Evolutionary conservation across 2,113 vertebrate genomes (phyloP).

Genomic region (Crypturellus undulatus): DNA sequence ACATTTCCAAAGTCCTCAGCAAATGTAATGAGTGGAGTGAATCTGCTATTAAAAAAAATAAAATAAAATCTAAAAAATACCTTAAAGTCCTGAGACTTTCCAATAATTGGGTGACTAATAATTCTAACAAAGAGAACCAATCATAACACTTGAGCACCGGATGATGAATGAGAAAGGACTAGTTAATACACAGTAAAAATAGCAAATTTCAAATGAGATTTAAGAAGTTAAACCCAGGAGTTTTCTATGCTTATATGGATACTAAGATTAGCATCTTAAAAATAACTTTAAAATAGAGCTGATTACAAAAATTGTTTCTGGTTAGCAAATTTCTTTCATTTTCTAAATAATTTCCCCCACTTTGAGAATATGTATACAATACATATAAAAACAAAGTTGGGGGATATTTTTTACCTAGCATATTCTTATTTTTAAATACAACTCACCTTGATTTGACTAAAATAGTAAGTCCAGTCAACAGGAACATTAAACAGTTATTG

Average conservation of each 20-base stretch:
- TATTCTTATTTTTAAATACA: not conserved
- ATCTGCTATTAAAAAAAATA: not conserved
- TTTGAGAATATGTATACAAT: not conserved
- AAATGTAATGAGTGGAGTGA: conserved; percentile 41
- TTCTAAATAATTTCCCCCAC: not conserved
- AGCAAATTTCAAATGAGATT: not conserved
- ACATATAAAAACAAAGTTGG: not conserved
- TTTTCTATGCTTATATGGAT: not conserved
- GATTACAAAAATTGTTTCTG: not conserved
- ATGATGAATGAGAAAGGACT: not conserved
- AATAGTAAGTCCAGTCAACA: not conserved
- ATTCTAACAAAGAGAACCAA: not conserved
- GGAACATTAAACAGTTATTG: not conserved
- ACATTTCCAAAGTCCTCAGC: not conserved
- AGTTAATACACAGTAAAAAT: not conserved
- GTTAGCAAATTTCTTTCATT: not conserved
- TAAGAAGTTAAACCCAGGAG: not conserved
- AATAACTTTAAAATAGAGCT: not conserved
- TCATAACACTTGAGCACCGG: fast-evolving
- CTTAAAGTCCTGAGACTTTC: not conserved
- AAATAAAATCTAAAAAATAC: no score
- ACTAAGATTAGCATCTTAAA: not conserved
- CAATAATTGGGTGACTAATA: not conserved
- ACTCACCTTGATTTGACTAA: not conserved
- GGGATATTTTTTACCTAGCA: not conserved